Percentiles rank a stretch among this genome's conserved stretches.
Conservation (phyloP, 2,113 vertebrate genomes). For the Sylvilagus bachmani region DNA sequence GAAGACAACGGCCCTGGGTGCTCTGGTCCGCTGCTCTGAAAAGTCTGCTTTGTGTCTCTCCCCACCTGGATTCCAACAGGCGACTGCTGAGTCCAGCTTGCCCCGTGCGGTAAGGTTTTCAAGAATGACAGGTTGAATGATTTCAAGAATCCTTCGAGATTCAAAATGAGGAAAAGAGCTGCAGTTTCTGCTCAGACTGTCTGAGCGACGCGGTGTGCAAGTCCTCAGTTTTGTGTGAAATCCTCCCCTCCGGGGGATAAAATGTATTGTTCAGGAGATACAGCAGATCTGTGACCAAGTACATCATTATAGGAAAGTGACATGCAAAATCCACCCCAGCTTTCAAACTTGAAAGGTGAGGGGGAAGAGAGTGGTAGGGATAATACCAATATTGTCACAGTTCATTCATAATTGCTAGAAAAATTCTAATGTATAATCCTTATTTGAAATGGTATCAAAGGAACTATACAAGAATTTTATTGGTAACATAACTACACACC, state of each 20-base stretch:
- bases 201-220: not conserved
- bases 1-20: not conserved
- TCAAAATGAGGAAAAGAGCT: conserved; percentile 36
- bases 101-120: not conserved
- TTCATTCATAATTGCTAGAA: conserved; percentile 47
- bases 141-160: conserved; percentile 23
- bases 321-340: conserved; percentile 21
- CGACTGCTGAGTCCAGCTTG: not conserved
- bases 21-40: not conserved
- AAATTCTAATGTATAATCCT: conserved; percentile 56
- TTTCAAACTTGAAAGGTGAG: conserved; percentile 53
- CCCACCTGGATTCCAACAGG: conserved; percentile 30
- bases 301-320: conserved; percentile 19
- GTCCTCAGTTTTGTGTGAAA: not conserved
- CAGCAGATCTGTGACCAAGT: not conserved
- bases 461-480: conserved; percentile 45
- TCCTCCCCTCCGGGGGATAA: conserved; percentile 6
- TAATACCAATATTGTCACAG: conserved; percentile 34
- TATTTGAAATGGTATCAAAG: conserved; percentile 71
- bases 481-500: not conserved
- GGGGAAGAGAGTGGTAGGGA: not conserved
- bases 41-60: conserved; percentile 28
- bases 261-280: not conserved
- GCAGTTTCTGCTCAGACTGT: conserved; percentile 24
- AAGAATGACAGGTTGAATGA: not conserved